Evolutionary conservation across 2,888 invertebrate species (phyloP), one percentile per base, ranked within the genome.

Genomic region (Morpho achilles): DNA sequence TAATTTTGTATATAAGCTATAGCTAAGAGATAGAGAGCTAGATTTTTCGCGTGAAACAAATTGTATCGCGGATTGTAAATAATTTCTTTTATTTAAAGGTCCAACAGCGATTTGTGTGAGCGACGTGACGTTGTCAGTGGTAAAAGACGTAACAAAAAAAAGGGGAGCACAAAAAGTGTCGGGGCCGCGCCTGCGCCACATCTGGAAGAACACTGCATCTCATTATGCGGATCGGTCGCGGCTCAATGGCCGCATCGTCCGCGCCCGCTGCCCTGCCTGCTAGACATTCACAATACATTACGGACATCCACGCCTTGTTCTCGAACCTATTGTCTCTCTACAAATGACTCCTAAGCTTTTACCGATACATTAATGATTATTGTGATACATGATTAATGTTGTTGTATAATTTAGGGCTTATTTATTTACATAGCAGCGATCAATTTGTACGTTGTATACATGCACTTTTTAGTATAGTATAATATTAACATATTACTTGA

Each of bases 161-260:
- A 72, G 71, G 69, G 75, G 74, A 73, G 75, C 77, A 81, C 81
- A 87, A 87, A 85, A 84, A 84, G 77, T 75, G 74, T 71, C 73
- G 74, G 76, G 77, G 84, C 80, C 82, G 82, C 87, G 87, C 82
- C 85, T 88, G 88, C 83, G 84, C 80, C 83, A 82, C 88, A 88
- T 88, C 87, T 88, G 89, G 84, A 77, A 78, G 79, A 79, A 81
- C 80, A 81, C 79, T 84, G 87, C 87, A 86, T 84, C 83, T 84
- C 83, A 85, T 87, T 86, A 87, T 82, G 80, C 78, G 79, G 77
- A 79, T 76, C 81, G 77, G 86, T 84, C 83, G 75, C 84, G 86
- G 82, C 73, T 82, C 79, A 82, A 74, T 80, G 82, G 77, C 70
- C 74, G 69, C 65, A 63, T 66, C 68, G 71, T 56, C 72, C 74